Base-by-base conservation (phyloP, 2,888 invertebrate genomes). In the Teleiodes luculella region DNA sequence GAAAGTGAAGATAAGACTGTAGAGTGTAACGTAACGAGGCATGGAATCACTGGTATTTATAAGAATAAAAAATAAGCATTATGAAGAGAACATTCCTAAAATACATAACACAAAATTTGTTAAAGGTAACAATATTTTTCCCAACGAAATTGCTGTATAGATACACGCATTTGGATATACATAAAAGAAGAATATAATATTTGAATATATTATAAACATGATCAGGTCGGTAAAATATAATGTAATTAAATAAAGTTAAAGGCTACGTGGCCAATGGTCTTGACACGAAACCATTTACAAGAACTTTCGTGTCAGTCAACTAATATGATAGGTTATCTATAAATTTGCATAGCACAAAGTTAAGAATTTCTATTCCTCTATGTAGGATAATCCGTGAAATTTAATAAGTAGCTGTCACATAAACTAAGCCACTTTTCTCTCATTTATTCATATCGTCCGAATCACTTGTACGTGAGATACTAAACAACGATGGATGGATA, bases 1-100 rank as follows among this genome's bases (percentile, higher is more conserved):
- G 24, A 30, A 52, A 52, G 45, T 14, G 24, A 7, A 24, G 43
- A 43, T 43, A 43, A 43, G 43, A 43, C 43, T 24, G 41, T 41
- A 43, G 20, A 24, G 43, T 24, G 43, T 24, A 43, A n/a, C 20
- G 43, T 24, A 28, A 43, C 43, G 43, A 43, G 43, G 28, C 43
- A 43, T 14, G 14, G 28, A 28, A 8, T n/a, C 24, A 43, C 6
- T 13, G 20, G 14, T 6, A 24, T 24, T 28, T 43, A 24, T 41
- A 13, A 28, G n/a, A 43, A 18, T 41, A 18, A 10, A 11, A 41
- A 11, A 10, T 20, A 41, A 41, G 18, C 11, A 41, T 41, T 18
- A 41, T 41, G 11, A 18, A 16, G 39, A 11, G 18, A 18, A 36
- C 7, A 36, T 13, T 24, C 6, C 6, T 24, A 6, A 24, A 24